phyloP scores from a whole-genome alignment of 2,113 vertebrate species.

The Saimiri boliviensis region DNA sequence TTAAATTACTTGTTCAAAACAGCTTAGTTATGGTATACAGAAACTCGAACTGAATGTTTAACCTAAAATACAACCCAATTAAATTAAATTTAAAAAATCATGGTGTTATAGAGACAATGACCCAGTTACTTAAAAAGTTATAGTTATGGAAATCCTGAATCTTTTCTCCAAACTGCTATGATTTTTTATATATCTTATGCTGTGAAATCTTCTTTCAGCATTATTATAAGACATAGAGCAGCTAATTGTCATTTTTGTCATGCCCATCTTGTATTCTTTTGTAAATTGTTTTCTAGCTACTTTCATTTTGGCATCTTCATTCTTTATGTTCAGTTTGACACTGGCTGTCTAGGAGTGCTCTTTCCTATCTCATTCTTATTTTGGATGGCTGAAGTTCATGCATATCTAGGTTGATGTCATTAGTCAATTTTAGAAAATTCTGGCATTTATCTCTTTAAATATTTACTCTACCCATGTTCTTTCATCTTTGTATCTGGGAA shows the following conservation, averaged over 20 bases:
- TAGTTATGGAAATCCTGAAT: not conserved
- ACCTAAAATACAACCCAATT: not conserved
- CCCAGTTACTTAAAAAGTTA: not conserved
- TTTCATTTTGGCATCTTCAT: not conserved
- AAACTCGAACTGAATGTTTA: not conserved
- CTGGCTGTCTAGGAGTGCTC: not conserved
- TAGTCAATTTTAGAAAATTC: not conserved
- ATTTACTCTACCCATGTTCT: not conserved
- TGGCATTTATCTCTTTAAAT: not conserved
- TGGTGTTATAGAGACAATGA: not conserved
- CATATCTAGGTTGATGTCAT: not conserved
- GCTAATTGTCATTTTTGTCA: not conserved
- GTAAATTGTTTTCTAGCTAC: not conserved
- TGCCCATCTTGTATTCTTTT: not conserved
- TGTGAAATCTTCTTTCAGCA: not conserved
- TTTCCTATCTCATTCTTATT: not conserved
- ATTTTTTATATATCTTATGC: not conserved
- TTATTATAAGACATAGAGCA: not conserved
- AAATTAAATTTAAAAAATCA: not conserved
- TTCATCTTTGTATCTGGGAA: not conserved
- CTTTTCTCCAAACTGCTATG: not conserved
- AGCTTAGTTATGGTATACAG: not conserved
- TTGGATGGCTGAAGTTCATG: not conserved
- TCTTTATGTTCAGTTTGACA: not conserved
- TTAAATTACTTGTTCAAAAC: not conserved